These are phyloP conservation scores for Trissolcus basalis DNA, from an alignment of 1,140 invertebrate species.

Conservation along the genomic window DNA sequence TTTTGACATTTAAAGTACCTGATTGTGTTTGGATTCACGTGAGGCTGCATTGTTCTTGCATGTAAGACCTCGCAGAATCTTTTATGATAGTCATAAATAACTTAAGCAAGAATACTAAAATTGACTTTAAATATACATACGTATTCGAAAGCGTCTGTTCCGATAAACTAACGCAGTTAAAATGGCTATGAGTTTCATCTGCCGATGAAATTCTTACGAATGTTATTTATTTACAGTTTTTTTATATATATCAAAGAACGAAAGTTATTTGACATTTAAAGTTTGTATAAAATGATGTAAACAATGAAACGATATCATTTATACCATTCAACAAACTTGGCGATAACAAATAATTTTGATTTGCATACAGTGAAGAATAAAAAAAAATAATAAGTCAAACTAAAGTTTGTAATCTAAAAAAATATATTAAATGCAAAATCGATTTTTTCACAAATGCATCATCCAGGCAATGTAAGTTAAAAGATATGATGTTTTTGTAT, in stretches of 20 bases:
- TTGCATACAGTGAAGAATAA: too few relatives aligned
- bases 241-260: neutral
- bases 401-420: too few relatives aligned
- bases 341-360: too few relatives aligned
- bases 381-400: too few relatives aligned
- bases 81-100: constrained; percentile 56
- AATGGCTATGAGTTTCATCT: constrained; percentile 54
- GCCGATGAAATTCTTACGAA: constrained; percentile 38
- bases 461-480: too few relatives aligned
- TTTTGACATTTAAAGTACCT: constrained; percentile 43
- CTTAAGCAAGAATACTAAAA: constrained; percentile 58
- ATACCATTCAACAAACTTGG: neutral
- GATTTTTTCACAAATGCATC: too few relatives aligned
- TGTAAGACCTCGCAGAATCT: constrained; percentile 23
- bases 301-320: neutral
- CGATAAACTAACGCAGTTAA: constrained; percentile 45
- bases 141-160: constrained; percentile 34
- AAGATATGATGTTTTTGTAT: too few relatives aligned
- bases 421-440: too few relatives aligned
- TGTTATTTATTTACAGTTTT: constrained; percentile 26
- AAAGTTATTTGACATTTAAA: neutral
- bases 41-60: constrained; percentile 38
- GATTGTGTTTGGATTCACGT: constrained; percentile 41
- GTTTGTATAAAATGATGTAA: constrained; percentile 1
- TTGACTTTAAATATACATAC: constrained; percentile 57